Evolutionary conservation across 2,888 invertebrate species (phyloP), one percentile per base, ranked within the genome.

Genomic region (Odontocolon sp.): DNA sequence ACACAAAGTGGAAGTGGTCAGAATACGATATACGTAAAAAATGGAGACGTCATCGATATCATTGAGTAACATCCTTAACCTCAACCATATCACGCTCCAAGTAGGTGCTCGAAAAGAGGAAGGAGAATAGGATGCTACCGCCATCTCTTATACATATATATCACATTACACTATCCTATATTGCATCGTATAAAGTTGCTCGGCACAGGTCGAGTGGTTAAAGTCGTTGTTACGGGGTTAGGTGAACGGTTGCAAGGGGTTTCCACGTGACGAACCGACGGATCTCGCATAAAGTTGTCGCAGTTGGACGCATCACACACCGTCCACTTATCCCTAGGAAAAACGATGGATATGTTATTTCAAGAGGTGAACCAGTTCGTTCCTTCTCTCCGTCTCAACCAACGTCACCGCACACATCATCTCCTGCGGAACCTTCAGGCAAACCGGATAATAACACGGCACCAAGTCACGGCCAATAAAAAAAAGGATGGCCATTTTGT

Each of bases 401-500:
- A 70, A 52, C 54, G 67, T 59, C 67, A 56, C 59, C 42, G 38
- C 9, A 18, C 61, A 40, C 16, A 28, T 45, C 8, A 36, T 50
- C 47, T 45, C 56, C 69, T 36, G 59, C 57, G 67, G 63, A 64
- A 78, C 78, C 69, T 72, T 69, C 67, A 66, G 42, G 61, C 68
- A 36, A 66, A n/a, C 23, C 38, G 75, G 80, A 80, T 81, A 79
- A 81, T 80, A 81, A 81, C 77, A 75, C 74, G 66, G 69, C 68
- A 77, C 71, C 76, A 77, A 81, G 80, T 81, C 78, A 80, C 54
- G 75, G 77, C 72, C 81, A 80, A 82, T 82, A 81, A 82, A 81
- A 82, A n/a, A 73, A 81, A 76, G 76, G 76, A 82, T 80, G 63
- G 76, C 69, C 57, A 45, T 45, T 64, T 47, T 75, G 36, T 23